Evolutionary conservation across 1,140 invertebrate genomes (phyloP).

Genomic region (Papilio helenus): DNA sequence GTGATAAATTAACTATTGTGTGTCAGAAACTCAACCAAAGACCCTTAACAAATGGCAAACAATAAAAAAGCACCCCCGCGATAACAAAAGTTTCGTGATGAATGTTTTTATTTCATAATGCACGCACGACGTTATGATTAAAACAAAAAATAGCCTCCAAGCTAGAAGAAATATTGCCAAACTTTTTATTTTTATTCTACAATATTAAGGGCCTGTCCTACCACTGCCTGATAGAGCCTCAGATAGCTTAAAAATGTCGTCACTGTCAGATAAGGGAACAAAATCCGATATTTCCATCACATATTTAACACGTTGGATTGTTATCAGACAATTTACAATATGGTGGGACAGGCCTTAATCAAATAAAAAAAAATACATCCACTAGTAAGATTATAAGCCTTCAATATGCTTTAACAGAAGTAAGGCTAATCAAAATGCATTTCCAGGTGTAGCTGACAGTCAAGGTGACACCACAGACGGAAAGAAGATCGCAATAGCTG

Average conservation of each 20-base stretch:
- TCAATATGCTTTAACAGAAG: too few relatives aligned
- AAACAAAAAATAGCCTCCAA: background rate
- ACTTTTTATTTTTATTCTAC: background rate
- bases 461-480: conserved; percentile 91
- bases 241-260: too few relatives aligned
- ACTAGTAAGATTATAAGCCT: too few relatives aligned
- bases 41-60: background rate
- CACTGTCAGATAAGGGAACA: too few relatives aligned
- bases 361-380: too few relatives aligned
- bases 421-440: conserved; percentile 26
- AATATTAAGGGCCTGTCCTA: too few relatives aligned
- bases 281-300: too few relatives aligned
- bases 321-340: too few relatives aligned
- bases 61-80: conserved; percentile 11
- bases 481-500: conserved; percentile 92
- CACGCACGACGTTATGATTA: background rate
- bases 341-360: too few relatives aligned
- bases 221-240: too few relatives aligned
- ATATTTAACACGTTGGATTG: too few relatives aligned
- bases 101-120: background rate
- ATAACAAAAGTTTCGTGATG: background rate
- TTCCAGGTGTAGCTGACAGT: conserved; percentile 84
- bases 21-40: background rate
- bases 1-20: conserved; percentile 30
- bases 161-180: background rate